Conservation (phyloP, 2,113 vertebrate species). For the Monopterus albus region DNA sequence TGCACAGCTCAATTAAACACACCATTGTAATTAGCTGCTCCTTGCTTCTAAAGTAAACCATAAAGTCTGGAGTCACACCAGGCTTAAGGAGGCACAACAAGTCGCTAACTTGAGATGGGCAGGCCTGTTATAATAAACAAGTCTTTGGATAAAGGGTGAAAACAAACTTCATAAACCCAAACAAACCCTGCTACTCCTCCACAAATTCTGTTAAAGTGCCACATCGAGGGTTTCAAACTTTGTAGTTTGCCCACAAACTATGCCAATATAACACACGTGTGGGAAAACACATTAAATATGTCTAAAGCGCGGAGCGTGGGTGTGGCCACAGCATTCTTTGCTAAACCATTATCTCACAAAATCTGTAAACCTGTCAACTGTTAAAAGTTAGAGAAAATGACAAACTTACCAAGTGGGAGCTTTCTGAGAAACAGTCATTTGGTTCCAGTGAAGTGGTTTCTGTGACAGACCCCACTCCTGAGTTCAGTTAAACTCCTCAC, state of each 20-base stretch:
- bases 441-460: background rate
- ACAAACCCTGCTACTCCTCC: background rate
- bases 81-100: slow-evolving; percentile 6
- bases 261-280: background rate
- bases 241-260: slow-evolving; percentile 23
- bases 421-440: slow-evolving; percentile 3
- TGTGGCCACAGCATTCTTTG: slow-evolving; percentile 6
- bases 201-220: background rate
- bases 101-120: background rate
- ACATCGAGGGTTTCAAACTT: background rate
- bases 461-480: slow-evolving; percentile 19
- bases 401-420: background rate
- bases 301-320: background rate
- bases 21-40: slow-evolving; percentile 40
- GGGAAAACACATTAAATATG: background rate
- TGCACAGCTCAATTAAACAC: slow-evolving; percentile 45
- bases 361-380: background rate
- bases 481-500: slow-evolving; percentile 30
- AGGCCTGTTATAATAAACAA: slow-evolving; percentile 24
- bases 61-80: slow-evolving; percentile 35
- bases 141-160: background rate
- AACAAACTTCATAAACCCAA: slow-evolving; percentile 9
- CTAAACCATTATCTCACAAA: slow-evolving; percentile 1
- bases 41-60: slow-evolving; percentile 39
- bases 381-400: slow-evolving; percentile 17